Conservation (phyloP, 2,888 invertebrate species). For the Cephus rjabovi region DNA sequence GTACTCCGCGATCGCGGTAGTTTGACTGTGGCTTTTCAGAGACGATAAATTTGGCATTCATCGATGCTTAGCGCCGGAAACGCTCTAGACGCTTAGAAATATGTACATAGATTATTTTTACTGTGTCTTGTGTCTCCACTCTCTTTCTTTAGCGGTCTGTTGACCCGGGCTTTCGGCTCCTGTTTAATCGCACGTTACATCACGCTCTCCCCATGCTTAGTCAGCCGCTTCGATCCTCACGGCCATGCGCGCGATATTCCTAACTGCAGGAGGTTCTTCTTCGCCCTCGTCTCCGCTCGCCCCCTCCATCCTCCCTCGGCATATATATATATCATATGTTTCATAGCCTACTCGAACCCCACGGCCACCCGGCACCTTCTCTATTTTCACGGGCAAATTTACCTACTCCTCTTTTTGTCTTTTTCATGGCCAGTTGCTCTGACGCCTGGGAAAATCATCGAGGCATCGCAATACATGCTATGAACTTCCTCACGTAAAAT, state of each 20-base stretch:
- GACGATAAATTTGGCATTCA: neutral
- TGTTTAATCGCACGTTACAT: neutral
- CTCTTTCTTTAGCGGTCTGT: neutral
- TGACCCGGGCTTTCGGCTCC: neutral
- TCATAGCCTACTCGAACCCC: neutral
- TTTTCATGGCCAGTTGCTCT: neutral
- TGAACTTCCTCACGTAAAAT: neutral
- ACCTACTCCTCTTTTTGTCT: neutral
- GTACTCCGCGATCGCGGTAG: neutral
- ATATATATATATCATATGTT: neutral
- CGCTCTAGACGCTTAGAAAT: neutral
- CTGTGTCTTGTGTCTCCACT: neutral
- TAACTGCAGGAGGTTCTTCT: neutral
- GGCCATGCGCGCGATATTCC: neutral
- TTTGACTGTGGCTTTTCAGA: neutral
- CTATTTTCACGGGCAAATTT: neutral
- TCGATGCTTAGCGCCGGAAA: neutral
- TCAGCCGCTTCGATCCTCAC: neutral
- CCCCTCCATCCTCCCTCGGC: neutral
- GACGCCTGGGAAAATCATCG: neutral
- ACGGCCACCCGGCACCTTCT: neutral
- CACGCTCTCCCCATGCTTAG: neutral
- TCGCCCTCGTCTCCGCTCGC: neutral
- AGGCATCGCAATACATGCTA: neutral
- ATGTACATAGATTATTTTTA: neutral